Evolutionary conservation across 2,113 vertebrate genomes (phyloP), one percentile per base, ranked within the genome.

Genomic region (Stegastes partitus): DNA sequence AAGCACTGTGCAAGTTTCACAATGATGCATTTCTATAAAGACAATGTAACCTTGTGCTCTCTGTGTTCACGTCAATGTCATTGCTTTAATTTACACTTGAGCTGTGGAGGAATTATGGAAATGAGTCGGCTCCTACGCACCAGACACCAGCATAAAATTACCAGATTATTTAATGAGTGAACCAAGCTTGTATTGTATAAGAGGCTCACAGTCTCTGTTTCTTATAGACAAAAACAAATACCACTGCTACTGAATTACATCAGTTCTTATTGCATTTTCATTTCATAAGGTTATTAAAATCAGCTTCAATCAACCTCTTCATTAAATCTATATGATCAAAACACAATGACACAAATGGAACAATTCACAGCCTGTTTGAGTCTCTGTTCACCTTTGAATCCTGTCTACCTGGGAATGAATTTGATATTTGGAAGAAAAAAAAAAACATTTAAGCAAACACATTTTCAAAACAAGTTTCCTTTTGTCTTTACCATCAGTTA

Each of bases 101-200:
- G 49, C 34, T 81, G 11, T 45, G 18, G 53, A 64, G 73, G 44
- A 58, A 77, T 79, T 69, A 77, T 79, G 81, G 63, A 84, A 77
- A 81, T 73, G 22, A 58, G 31, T 26, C n/a, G 47, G 22, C 55
- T 82, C 72, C 79, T 63, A 77, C 31, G 0, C 75, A 70, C 16
- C 55, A 54, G 28, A 77, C 47, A 51, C 22, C 21, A 47, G 58
- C 65, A 84, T 34, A 57, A 42, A 73, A 79, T 18, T 15, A 53
- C 15, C 19, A 55, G 39, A 68, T 57, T 63, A 45, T 25, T 50
- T 54, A 45, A 23, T 23, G 39, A 68, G 22, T 16, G 3, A 51
- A 53, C 3, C 16, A 5, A 2, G 10, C 50, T 62, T 68, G 3
- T 4, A 57, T 15, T 22, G 18, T 44, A 47, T 12, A 44, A 55